Evolutionary conservation across 2,888 invertebrate species (phyloP), one percentile per base, ranked within the genome.

Genomic region (Liopterus haemorrhoidalis): DNA sequence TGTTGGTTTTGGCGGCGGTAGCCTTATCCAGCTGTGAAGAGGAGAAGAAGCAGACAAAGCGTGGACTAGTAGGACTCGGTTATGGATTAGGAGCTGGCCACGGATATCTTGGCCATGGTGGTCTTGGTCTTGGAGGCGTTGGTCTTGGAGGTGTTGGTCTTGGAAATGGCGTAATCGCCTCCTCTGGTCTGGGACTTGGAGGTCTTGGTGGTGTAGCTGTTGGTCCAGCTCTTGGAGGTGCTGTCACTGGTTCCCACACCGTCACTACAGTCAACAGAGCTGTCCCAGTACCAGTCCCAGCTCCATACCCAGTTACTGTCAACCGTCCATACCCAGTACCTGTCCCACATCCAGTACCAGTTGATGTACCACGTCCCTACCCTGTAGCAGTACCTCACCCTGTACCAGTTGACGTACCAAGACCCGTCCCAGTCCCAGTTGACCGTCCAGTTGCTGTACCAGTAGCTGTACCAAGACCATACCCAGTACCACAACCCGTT

Each of bases 31-130:
- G 31, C 33, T 15, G 41, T 5, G 50, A 50, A 19, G 37, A 16
- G 6, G 46, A 46, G n/a, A 65, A 65, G 42, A 62, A 62, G 50
- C 59, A 62, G 9, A 62, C 58, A 39, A 65, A 65, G 52, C 59
- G 65, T 42, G 65, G 65, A 5, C 52, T 65, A 5, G 16, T 55
- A 9, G 62, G 61, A 5, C 52, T 64, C 35, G 63, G 62, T n/a
- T n/a, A 24, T 50, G 54, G 45, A 55, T 51, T 19, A 12, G 27
- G 11, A 16, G 24, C 4, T 12, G 43, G 43, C 14, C 22, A 36
- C 16, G 44, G 41, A 8, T 27, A 18, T n/a, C n/a, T n/a, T 5
- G 39, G 39, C 28, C 41, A 41, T 25, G 33, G 33, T 8, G 32
- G 37, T 14, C 53, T 50, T n/a, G 39, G 50, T 28, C 36, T 53